Conservation (phyloP, 1,140 invertebrate species). For the Drosophila sproati region DNA sequence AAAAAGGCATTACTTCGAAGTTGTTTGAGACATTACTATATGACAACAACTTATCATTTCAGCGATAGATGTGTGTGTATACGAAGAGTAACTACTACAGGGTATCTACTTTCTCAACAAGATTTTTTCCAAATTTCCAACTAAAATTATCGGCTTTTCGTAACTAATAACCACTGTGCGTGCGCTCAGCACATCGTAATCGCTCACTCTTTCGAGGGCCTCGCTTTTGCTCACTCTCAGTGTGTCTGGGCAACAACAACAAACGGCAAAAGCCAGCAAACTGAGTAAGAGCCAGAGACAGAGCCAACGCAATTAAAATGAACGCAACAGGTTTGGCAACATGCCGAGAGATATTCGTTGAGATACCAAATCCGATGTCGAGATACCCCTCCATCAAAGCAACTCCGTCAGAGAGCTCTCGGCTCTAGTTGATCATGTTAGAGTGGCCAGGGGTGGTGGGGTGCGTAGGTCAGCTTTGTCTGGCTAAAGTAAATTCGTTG, state of each 20-base stretch:
- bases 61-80: no score
- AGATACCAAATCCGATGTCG: constrained; percentile 16
- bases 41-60: no score
- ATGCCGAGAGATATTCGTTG: constrained; percentile 37
- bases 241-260: constrained; percentile 1
- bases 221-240: neutral
- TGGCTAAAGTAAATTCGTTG: constrained; percentile 45
- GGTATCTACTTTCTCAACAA: no score
- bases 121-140: no score
- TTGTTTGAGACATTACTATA: no score
- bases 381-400: constrained; percentile 6
- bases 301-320: constrained; percentile 43
- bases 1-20: no score
- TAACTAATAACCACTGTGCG: neutral
- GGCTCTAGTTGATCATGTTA: constrained; percentile 23
- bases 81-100: no score
- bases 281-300: constrained; percentile 6
- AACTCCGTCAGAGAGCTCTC: constrained; percentile 15
- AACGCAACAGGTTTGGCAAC: constrained; percentile 62
- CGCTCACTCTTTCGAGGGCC: neutral
- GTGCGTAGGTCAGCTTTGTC: constrained; percentile 16
- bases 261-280: constrained; percentile 7
- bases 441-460: neutral
- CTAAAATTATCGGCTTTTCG: no score
- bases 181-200: neutral